Evolutionary conservation across 2,888 invertebrate genomes (phyloP).

Genomic region (Thecocarcelia acutangulata): DNA sequence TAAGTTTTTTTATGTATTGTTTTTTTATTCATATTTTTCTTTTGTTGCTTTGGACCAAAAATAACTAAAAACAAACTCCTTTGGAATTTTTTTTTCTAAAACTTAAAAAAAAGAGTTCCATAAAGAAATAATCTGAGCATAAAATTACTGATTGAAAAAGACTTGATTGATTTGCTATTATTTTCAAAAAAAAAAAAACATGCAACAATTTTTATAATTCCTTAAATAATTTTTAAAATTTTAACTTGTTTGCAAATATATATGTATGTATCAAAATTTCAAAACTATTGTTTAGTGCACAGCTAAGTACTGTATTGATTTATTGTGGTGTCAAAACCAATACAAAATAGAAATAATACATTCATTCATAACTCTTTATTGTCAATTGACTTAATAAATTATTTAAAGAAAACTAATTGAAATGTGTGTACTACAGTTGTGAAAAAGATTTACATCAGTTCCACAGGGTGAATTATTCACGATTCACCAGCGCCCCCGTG

Average conservation of each 20-base stretch:
- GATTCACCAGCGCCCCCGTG: too few relatives aligned
- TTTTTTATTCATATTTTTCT: constrained; percentile 13
- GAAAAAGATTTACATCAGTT: too few relatives aligned
- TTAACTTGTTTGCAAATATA: neutral
- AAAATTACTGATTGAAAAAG: too few relatives aligned
- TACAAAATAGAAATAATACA: constrained; percentile 7
- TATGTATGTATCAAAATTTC: constrained; percentile 1
- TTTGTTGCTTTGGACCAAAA: constrained; percentile 53
- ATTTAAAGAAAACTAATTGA: neutral
- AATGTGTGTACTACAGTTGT: neutral
- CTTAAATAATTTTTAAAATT: constrained; percentile 1
- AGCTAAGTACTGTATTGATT: constrained; percentile 9
- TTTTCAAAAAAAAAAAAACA: neutral
- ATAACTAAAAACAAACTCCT: neutral
- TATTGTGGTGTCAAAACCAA: constrained; percentile 1
- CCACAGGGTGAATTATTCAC: too few relatives aligned
- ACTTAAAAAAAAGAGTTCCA: constrained; percentile 19
- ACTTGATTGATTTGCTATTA: neutral
- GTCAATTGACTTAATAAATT: constrained; percentile 41
- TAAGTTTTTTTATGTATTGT: constrained; percentile 34
- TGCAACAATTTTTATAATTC: constrained; percentile 21
- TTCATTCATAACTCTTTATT: constrained; percentile 16
- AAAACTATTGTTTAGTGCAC: constrained; percentile 10
- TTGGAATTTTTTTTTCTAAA: constrained; percentile 21
- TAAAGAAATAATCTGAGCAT: too few relatives aligned